These are phyloP conservation scores for Galerucella calmariensis DNA, from an alignment of 2,888 invertebrate genomes.

Conservation along the genomic window DNA sequence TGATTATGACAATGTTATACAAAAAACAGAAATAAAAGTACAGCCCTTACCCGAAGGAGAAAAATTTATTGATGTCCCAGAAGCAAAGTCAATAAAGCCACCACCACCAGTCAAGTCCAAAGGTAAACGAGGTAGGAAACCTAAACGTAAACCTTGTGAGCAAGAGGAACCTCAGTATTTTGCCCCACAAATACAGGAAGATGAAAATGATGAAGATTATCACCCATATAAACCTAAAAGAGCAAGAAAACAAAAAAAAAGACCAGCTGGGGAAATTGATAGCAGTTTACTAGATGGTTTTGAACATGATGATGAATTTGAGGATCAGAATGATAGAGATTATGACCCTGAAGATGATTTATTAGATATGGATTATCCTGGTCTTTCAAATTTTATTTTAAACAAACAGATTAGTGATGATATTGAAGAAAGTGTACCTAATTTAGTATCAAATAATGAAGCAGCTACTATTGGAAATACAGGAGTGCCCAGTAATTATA, in stretches of 20 bases:
- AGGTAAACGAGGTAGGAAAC: constrained; percentile 42
- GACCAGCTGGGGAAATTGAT: constrained; percentile 43
- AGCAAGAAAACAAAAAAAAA: constrained; percentile 41
- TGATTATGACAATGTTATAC: constrained; percentile 56
- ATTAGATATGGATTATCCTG: constrained; percentile 25
- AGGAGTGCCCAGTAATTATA: neutral
- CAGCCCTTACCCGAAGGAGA: constrained; percentile 38
- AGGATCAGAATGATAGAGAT: constrained; percentile 42
- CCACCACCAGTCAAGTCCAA: constrained; percentile 22
- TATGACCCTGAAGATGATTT: constrained; percentile 42
- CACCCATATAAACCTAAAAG: constrained; percentile 41
- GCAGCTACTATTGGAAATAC: neutral
- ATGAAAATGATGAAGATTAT: constrained; percentile 45
- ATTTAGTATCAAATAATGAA: constrained; percentile 4
- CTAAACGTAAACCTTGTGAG: constrained; percentile 38
- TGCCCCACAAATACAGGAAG: constrained; percentile 43
- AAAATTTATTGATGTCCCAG: neutral
- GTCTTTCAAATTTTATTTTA: constrained; percentile 35
- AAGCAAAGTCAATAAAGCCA: constrained; percentile 17
- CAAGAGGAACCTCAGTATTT: constrained; percentile 41
- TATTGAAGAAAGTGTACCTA: constrained; percentile 6
- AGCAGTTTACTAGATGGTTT: constrained; percentile 43
- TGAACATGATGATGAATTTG: constrained; percentile 40
- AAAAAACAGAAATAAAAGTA: constrained; percentile 54
- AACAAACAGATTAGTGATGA: constrained; percentile 27